Evolutionary conservation across 2,888 invertebrate species (phyloP).

Genomic region (Watsonalla cultraria): DNA sequence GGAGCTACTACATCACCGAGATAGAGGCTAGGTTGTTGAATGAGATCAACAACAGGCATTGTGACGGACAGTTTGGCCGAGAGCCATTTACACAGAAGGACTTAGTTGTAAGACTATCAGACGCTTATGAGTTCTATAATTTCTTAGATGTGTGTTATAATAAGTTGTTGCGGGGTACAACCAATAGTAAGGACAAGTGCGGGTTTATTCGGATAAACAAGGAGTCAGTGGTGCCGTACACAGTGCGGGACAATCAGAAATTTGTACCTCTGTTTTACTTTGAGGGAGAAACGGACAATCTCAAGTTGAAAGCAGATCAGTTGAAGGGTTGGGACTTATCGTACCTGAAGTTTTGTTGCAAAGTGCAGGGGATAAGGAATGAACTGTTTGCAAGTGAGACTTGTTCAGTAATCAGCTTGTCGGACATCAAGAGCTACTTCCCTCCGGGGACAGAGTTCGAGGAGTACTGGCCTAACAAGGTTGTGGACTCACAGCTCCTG

Average conservation of each 20-base stretch:
- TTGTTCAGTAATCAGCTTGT: conserved; percentile 92
- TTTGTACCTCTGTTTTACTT: conserved; percentile 94
- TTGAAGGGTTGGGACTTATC: conserved; percentile 95
- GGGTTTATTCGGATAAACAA: conserved; percentile 95
- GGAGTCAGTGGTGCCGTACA: conserved; percentile 95
- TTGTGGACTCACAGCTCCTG: conserved; percentile 88
- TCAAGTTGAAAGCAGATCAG: conserved; percentile 91
- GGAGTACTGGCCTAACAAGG: conserved; percentile 95
- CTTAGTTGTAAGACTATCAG: conserved; percentile 91
- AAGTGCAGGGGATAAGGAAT: conserved; percentile 94
- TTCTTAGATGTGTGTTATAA: conserved; percentile 94
- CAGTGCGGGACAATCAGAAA: conserved; percentile 88
- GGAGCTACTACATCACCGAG: conserved; percentile 95
- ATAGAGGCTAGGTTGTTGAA: conserved; percentile 93
- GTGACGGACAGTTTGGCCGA: conserved; percentile 93
- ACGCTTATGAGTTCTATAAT: conserved; percentile 93
- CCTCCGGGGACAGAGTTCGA: conserved; percentile 94
- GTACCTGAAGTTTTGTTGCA: conserved; percentile 95
- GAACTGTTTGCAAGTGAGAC: conserved; percentile 94
- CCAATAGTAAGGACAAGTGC: conserved; percentile 87
- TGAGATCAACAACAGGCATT: conserved; percentile 95
- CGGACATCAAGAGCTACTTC: conserved; percentile 94
- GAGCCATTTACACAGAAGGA: conserved; percentile 93
- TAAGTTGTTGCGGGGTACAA: conserved; percentile 85
- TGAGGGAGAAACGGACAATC: conserved; percentile 94